Percentiles rank a stretch among this genome's conserved stretches.
These are phyloP conservation scores for Eremobia ochroleuca DNA, from an alignment of 2,888 invertebrate genomes.

Conservation along the genomic window DNA sequence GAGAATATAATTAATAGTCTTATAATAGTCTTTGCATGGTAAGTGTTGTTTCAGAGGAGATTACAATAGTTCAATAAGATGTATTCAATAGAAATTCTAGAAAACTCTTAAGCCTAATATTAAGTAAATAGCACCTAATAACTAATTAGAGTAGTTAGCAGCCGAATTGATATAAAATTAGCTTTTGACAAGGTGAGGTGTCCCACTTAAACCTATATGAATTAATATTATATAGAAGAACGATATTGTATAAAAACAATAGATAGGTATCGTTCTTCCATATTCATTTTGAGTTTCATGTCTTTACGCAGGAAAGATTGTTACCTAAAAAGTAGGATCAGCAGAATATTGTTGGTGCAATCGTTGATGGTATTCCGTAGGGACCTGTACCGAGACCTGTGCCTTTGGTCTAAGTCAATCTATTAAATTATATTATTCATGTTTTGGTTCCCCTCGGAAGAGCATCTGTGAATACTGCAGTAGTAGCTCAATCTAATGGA, in stretches of 20 bases:
- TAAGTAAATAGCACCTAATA: too few species aligned
- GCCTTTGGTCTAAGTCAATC: neutral
- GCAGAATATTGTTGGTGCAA: neutral
- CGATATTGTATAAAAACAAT: too few species aligned
- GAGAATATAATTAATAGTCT: too few species aligned
- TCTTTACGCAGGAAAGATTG: neutral
- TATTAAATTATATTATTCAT: neutral
- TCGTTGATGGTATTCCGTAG: constrained; percentile 1
- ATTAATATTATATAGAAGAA: too few species aligned
- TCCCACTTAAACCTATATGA: neutral
- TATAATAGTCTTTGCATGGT: too few species aligned
- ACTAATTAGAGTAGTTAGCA: neutral
- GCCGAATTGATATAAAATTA: neutral
- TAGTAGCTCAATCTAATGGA: neutral
- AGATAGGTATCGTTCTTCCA: too few species aligned
- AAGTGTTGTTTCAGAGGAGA: neutral
- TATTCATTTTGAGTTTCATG: neutral
- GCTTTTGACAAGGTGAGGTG: constrained; percentile 11
- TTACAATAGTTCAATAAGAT: neutral
- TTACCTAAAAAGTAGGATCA: neutral
- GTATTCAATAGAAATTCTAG: neutral
- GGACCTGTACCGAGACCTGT: constrained; percentile 11
- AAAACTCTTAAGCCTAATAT: neutral
- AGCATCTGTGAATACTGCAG: neutral
- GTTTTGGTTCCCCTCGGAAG: neutral